A percentile compares a stretch with the other conserved stretches of the same genome.
Conservation (phyloP, 2,888 invertebrate species). For the Agrotis exclamationis region DNA sequence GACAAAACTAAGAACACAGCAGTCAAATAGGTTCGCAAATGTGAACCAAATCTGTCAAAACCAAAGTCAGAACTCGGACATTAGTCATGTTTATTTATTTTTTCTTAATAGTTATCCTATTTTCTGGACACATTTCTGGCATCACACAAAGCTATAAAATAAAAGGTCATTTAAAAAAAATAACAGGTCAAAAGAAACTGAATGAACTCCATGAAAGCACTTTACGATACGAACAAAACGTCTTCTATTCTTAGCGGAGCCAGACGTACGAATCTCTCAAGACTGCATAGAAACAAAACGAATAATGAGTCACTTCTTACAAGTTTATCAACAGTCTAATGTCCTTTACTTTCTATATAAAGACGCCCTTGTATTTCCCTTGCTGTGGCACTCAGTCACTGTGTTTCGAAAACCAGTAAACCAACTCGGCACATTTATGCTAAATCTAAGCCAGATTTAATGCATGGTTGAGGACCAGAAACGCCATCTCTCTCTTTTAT, state of each 20-base stretch:
- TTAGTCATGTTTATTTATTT: no score
- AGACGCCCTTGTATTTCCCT: slow-evolving; percentile 58
- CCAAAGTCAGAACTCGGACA: no score
- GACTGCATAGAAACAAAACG: slow-evolving; percentile 39
- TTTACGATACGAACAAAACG: slow-evolving; percentile 31
- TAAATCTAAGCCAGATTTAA: no score
- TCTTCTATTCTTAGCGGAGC: slow-evolving; percentile 13
- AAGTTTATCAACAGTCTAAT: slow-evolving; percentile 38
- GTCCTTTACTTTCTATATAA: slow-evolving; percentile 53
- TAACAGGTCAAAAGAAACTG: slow-evolving; percentile 9
- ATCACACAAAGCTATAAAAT: background rate
- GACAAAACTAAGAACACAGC: background rate
- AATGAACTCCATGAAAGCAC: slow-evolving; percentile 20
- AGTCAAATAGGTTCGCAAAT: background rate
- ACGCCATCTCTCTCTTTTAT: no score
- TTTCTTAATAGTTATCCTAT: no score
- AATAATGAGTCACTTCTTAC: slow-evolving; percentile 36
- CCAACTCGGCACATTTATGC: background rate
- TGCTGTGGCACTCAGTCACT: slow-evolving; percentile 31
- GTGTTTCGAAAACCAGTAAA: background rate
- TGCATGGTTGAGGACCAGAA: no score
- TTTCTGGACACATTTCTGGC: background rate
- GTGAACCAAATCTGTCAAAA: background rate
- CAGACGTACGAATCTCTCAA: slow-evolving; percentile 23
- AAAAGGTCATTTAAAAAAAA: background rate